Conservation (phyloP, 2,888 invertebrate genomes). For the Cantharis lateralis region DNA sequence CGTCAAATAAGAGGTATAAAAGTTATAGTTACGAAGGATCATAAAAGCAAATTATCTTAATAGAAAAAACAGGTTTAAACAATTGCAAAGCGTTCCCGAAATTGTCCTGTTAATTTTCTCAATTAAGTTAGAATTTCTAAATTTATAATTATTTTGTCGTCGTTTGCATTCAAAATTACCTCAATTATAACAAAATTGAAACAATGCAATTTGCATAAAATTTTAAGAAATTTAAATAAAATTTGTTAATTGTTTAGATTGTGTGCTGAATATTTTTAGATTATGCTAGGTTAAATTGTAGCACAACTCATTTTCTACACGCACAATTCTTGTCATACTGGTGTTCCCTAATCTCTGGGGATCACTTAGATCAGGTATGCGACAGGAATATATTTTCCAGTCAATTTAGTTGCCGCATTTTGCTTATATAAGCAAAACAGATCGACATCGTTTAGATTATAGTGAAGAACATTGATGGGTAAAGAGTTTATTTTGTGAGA, state of each 20-base stretch:
- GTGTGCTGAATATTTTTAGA: not conserved
- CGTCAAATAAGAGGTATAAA: not conserved
- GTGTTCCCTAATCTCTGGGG: conserved; percentile 18
- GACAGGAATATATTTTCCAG: conserved; percentile 32
- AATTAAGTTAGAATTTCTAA: not conserved
- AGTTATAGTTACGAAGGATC: not conserved
- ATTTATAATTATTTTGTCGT: conserved; percentile 14
- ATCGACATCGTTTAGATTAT: conserved; percentile 8
- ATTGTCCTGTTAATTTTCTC: not conserved
- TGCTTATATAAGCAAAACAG: conserved; percentile 14
- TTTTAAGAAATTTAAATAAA: conserved; percentile 20
- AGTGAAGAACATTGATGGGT: not conserved
- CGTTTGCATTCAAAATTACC: conserved; percentile 7
- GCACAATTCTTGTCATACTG: conserved; percentile 21
- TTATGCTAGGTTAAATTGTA: not conserved
- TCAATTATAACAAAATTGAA: conserved; percentile 14
- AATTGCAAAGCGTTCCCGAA: not conserved
- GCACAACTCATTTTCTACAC: conserved; percentile 4
- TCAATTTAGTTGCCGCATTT: conserved; percentile 19
- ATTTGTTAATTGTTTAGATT: conserved; percentile 14
- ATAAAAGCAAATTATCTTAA: not conserved
- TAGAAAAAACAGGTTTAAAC: not conserved
- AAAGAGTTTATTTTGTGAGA: not conserved
- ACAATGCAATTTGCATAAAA: conserved; percentile 6
- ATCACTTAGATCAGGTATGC: conserved; percentile 31